Conservation (phyloP, 92 coral and sea anemone genomes). For the Actinostola sp. region DNA sequence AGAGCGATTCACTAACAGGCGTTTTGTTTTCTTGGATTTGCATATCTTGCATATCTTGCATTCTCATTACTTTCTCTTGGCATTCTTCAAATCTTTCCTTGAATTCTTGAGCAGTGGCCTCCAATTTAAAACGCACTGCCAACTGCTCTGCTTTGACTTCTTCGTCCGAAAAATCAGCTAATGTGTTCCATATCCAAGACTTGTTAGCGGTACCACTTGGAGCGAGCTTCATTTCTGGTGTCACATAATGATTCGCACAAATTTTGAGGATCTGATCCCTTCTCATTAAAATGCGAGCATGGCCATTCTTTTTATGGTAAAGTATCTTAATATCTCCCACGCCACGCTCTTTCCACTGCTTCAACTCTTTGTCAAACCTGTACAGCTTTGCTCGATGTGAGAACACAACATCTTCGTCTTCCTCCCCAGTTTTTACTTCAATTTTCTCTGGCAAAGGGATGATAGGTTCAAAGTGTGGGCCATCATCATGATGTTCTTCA, state of each 20-base stretch:
- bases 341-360: slow-evolving; percentile 97
- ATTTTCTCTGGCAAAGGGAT: slow-evolving; percentile 87
- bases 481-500: slow-evolving; percentile 50
- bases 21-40: background rate
- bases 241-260: slow-evolving; percentile 94
- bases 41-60: slow-evolving; percentile 1
- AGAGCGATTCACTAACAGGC: too few relatives aligned
- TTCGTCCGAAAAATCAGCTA: slow-evolving; percentile 87
- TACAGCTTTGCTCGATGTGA: slow-evolving; percentile 82
- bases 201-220: slow-evolving; percentile 82
- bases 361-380: slow-evolving; percentile 67
- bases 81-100: slow-evolving; percentile 85
- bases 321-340: slow-evolving; percentile 91
- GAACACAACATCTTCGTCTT: slow-evolving; percentile 79
- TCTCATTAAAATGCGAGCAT: slow-evolving; percentile 88
- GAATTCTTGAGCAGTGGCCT: slow-evolving; percentile 69
- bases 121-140: slow-evolving; percentile 81
- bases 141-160: slow-evolving; percentile 80
- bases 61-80: slow-evolving; percentile 41
- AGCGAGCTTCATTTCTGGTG: slow-evolving; percentile 80
- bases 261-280: slow-evolving; percentile 83
- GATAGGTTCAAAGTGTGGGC: slow-evolving; percentile 85
- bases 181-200: slow-evolving; percentile 93
- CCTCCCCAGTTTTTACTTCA: slow-evolving; percentile 84
- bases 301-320: slow-evolving; percentile 54